Evolutionary conservation across 2,888 invertebrate genomes (phyloP).

Genomic region (Drosophila anomelani): DNA sequence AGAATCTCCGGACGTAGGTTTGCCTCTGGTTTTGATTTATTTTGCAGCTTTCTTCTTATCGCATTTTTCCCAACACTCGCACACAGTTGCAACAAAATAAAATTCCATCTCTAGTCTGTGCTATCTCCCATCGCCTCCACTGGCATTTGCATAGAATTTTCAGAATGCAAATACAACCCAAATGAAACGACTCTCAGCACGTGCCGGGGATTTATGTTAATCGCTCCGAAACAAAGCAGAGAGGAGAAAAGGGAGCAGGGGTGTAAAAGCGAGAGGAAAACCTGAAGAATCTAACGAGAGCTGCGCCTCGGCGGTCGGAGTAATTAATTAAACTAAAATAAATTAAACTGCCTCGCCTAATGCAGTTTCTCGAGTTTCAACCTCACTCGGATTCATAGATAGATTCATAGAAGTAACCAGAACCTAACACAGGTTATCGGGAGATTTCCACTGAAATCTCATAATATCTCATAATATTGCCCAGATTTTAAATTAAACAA

Average conservation of each 20-base stretch:
- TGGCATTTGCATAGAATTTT: conserved; percentile 45
- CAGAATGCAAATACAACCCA: conserved; percentile 36
- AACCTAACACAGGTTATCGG: background rate
- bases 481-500: conserved; percentile 3
- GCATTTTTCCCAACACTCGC: conserved; percentile 4
- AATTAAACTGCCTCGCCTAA: conserved; percentile 1
- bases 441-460: background rate
- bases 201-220: conserved; percentile 50
- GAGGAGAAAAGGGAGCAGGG: background rate
- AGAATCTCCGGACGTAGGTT: background rate
- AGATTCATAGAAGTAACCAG: background rate
- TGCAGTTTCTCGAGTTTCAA: conserved; percentile 11
- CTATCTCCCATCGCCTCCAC: conserved; percentile 10
- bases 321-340: conserved; percentile 13
- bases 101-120: conserved; percentile 7
- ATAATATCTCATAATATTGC: background rate
- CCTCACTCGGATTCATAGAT: too few relatives aligned
- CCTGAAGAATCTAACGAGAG: conserved; percentile 19
- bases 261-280: background rate
- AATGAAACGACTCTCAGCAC: conserved; percentile 24
- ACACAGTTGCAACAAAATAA: conserved; percentile 29
- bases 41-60: conserved; percentile 19
- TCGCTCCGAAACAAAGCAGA: conserved; percentile 22
- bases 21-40: conserved; percentile 39
- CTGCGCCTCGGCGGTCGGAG: conserved; percentile 2